These are phyloP conservation scores for Steromphala cineraria DNA, from an alignment of 2,888 invertebrate genomes.

Conservation along the genomic window DNA sequence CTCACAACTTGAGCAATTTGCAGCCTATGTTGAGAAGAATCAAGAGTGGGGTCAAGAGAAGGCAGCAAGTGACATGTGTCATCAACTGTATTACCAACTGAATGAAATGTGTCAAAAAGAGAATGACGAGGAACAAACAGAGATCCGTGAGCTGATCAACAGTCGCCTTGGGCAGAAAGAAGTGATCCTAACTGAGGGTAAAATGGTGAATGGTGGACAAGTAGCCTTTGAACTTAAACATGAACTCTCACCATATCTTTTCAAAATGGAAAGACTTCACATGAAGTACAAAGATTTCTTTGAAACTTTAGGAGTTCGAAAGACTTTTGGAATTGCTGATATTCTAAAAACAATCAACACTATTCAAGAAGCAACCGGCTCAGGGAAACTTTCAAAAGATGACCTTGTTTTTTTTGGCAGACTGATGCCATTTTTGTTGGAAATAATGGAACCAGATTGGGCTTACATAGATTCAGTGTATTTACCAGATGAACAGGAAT, in stretches of 20 bases:
- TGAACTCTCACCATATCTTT: background rate
- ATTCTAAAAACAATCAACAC: background rate
- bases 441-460: conserved; percentile 36
- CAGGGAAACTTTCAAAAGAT: background rate
- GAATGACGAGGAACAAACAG: too few species aligned
- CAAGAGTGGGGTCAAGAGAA: too few species aligned
- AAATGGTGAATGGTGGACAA: background rate
- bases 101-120: background rate
- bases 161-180: too few species aligned
- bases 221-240: background rate
- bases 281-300: background rate
- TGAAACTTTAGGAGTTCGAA: background rate
- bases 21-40: background rate
- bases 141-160: too few species aligned
- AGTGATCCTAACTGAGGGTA: background rate
- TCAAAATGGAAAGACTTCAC: background rate
- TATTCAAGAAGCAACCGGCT: background rate
- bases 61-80: background rate
- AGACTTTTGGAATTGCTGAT: background rate
- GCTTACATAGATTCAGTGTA: background rate
- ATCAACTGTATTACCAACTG: background rate
- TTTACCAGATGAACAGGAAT: conserved; percentile 50
- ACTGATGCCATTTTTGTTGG: background rate
- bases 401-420: background rate
- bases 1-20: background rate